phyloP scores from a whole-genome alignment of 2,797 vertebrate species.

The Syndactyla subalaris region DNA sequence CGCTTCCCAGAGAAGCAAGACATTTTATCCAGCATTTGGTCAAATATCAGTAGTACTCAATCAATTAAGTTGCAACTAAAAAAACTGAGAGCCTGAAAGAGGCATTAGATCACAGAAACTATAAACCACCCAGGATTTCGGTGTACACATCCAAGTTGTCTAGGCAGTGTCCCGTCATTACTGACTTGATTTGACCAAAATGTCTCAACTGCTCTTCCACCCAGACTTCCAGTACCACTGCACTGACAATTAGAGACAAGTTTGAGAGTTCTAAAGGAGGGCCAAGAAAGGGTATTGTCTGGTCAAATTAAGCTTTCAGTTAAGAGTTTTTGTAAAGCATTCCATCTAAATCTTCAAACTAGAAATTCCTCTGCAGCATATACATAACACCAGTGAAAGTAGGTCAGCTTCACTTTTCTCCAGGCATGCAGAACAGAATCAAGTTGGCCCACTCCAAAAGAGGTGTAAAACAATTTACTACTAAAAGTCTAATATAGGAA shows the following conservation, averaged over 20 bases:
- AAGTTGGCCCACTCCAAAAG: background rate
- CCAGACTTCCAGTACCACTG: background rate
- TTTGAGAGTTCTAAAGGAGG: background rate
- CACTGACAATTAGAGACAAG: conserved; percentile 13
- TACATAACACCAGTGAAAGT: background rate
- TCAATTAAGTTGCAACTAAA: background rate
- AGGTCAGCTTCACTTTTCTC: background rate
- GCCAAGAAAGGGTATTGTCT: background rate
- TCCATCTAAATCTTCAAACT: background rate
- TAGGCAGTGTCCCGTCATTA: background rate
- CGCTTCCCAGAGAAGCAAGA: background rate
- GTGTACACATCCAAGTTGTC: background rate
- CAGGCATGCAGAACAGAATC: background rate
- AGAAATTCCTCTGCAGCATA: background rate
- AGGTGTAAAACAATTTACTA: background rate
- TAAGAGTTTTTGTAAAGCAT: background rate
- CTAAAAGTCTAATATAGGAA: background rate
- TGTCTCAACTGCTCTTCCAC: background rate
- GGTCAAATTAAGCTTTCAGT: conserved; percentile 30
- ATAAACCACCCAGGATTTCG: background rate
- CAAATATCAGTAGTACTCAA: background rate
- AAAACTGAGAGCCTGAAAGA: background rate
- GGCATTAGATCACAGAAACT: background rate
- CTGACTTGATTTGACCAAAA: background rate
- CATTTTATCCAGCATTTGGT: background rate